Conservation (phyloP, 35 echinoderm and acorn worm species). For the Amphiura filiformis region DNA sequence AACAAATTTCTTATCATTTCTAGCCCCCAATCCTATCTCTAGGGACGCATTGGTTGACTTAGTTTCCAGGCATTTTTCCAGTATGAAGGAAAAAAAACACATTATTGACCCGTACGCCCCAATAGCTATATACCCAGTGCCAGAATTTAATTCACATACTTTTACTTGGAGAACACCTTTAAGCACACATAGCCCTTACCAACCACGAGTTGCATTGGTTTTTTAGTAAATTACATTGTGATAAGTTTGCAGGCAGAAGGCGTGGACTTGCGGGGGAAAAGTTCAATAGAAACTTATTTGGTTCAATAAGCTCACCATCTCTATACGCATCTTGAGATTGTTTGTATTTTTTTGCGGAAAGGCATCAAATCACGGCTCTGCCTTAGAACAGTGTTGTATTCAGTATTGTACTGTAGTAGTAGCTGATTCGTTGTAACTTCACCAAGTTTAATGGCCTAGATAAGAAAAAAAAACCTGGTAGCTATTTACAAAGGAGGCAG, state of each 20-base stretch:
- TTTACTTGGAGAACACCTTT: not conserved
- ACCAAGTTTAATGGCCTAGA: not conserved
- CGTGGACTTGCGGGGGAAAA: conserved; percentile 2
- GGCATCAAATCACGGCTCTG: not conserved
- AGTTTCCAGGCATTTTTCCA: not conserved
- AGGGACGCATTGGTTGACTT: conserved; percentile 1
- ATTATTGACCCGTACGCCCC: not conserved
- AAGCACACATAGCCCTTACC: not conserved
- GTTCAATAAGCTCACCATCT: not conserved
- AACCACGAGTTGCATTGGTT: not conserved
- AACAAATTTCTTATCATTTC: not conserved
- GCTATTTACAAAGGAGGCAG: conserved; percentile 3
- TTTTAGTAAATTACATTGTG: not conserved
- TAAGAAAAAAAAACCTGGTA: not conserved
- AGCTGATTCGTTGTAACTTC: conserved; percentile 4
- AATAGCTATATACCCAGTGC: not conserved
- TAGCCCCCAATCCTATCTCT: not conserved
- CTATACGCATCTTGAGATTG: not conserved
- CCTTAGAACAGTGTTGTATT: too few species aligned
- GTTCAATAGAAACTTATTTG: conserved; percentile 12
- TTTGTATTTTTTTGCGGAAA: not conserved
- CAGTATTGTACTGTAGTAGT: not conserved
- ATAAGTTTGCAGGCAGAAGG: not conserved
- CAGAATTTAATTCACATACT: conserved; percentile 1
- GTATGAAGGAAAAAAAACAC: not conserved